phyloP scores from a whole-genome alignment of 2,888 invertebrate genomes.

The Strigamia crassipes region DNA sequence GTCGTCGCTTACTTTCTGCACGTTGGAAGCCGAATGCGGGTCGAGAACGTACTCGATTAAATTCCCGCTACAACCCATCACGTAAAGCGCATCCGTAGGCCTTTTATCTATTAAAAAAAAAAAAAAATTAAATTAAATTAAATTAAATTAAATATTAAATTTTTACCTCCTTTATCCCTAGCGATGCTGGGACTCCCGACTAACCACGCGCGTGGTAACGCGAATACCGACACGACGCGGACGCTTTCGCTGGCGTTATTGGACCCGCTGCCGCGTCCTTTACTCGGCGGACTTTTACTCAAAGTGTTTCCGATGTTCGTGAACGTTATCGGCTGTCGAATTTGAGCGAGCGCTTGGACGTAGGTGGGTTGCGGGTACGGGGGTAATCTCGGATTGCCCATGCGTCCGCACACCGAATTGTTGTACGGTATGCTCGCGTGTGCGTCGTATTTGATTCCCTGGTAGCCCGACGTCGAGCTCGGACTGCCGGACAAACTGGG shows the following conservation, averaged over 20 bases:
- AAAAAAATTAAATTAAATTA: constrained; percentile 33
- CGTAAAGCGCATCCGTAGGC: constrained; percentile 78
- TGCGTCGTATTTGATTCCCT: constrained; percentile 51
- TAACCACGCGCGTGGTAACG: constrained; percentile 75
- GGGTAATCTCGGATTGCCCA: constrained; percentile 81
- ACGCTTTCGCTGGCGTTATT: constrained; percentile 64
- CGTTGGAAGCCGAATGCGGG: constrained; percentile 69
- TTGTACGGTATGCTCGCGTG: constrained; percentile 69
- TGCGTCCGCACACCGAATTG: constrained; percentile 51
- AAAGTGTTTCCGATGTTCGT: constrained; percentile 49
- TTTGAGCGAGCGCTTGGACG: constrained; percentile 80
- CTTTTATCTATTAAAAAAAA: constrained; percentile 60
- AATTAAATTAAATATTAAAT: background rate
- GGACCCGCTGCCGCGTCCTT: constrained; percentile 44
- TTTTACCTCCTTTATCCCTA: constrained; percentile 54
- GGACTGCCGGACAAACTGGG: constrained; percentile 64
- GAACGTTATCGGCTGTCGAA: constrained; percentile 64
- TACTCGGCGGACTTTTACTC: constrained; percentile 51
- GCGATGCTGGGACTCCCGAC: constrained; percentile 60
- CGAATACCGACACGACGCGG: constrained; percentile 78
- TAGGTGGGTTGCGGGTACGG: constrained; percentile 86
- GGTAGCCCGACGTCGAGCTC: constrained; percentile 51
- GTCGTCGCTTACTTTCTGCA: constrained; percentile 85
- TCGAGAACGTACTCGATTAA: constrained; percentile 87
- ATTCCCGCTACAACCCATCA: constrained; percentile 85